Conservation (phyloP, 2,888 invertebrate genomes). For the Caradrina clavipalpis region DNA sequence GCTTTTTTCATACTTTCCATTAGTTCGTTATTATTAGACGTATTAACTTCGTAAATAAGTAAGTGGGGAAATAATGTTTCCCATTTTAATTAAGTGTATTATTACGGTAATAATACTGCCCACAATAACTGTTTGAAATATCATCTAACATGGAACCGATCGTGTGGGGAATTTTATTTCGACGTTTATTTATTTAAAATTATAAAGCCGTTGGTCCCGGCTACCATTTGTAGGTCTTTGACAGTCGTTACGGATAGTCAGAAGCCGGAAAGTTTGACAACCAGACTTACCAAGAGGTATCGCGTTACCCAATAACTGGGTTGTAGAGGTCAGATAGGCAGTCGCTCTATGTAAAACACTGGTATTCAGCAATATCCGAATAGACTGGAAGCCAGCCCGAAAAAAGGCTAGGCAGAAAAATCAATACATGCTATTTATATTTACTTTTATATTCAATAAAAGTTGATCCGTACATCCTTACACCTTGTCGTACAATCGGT, state of each 20-base stretch:
- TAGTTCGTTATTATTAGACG: slow-evolving; percentile 33
- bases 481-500: slow-evolving; percentile 37
- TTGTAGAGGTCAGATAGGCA: too few species aligned
- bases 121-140: slow-evolving; percentile 6
- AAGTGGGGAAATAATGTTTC: slow-evolving; percentile 19
- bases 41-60: too few species aligned
- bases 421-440: neutral
- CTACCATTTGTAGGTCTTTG: too few species aligned
- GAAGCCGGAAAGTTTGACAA: too few species aligned
- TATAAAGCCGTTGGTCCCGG: too few species aligned
- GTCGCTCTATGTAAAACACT: too few species aligned
- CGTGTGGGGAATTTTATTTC: neutral
- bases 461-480: slow-evolving; percentile 10
- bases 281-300: too few species aligned
- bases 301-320: too few species aligned
- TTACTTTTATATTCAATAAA: slow-evolving; percentile 17
- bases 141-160: slow-evolving; percentile 15
- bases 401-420: too few species aligned
- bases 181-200: neutral
- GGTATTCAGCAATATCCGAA: too few species aligned
- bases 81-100: slow-evolving; percentile 38
- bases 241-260: too few species aligned
- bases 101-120: slow-evolving; percentile 35
- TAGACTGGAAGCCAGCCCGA: too few species aligned
- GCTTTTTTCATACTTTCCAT: slow-evolving; percentile 26